Conservation (phyloP, 2,797 vertebrate genomes). For the Microtus agrestis region DNA sequence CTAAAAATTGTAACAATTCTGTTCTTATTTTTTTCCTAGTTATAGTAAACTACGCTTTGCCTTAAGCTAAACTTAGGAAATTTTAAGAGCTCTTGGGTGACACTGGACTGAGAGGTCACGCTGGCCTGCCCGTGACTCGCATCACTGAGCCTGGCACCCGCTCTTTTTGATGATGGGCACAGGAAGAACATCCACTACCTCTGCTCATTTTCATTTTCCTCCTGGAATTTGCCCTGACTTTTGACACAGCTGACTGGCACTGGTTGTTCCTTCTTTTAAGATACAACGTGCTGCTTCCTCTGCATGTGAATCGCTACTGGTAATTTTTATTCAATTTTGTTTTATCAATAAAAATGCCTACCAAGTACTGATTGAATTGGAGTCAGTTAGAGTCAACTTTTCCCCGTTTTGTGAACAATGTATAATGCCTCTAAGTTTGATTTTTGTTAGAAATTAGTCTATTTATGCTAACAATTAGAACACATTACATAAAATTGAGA, state of each 20-base stretch:
- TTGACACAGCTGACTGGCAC: not conserved
- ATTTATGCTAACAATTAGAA: not conserved
- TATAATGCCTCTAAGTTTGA: not conserved
- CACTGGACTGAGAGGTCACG: not conserved
- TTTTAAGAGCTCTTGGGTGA: not conserved
- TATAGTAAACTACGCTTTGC: not conserved
- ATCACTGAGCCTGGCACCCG: not conserved
- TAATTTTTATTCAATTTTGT: not conserved
- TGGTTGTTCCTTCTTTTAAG: not conserved
- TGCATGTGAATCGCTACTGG: not conserved
- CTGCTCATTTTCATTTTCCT: not conserved
- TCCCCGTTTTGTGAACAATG: not conserved
- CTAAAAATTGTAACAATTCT: constrained; percentile 1
- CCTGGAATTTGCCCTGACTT: not conserved
- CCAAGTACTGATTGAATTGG: not conserved
- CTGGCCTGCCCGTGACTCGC: not conserved
- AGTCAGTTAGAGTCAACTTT: not conserved
- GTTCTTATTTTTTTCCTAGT: not conserved
- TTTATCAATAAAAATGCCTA: not conserved
- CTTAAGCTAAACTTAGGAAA: not conserved
- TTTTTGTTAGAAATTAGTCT: constrained; percentile 28
- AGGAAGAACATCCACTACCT: not conserved
- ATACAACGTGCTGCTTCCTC: not conserved
- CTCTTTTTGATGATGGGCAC: not conserved
- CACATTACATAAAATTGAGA: not conserved